phyloP scores from a whole-genome alignment of 2,888 invertebrate genomes.

The Sarcophaga rosellei region DNA sequence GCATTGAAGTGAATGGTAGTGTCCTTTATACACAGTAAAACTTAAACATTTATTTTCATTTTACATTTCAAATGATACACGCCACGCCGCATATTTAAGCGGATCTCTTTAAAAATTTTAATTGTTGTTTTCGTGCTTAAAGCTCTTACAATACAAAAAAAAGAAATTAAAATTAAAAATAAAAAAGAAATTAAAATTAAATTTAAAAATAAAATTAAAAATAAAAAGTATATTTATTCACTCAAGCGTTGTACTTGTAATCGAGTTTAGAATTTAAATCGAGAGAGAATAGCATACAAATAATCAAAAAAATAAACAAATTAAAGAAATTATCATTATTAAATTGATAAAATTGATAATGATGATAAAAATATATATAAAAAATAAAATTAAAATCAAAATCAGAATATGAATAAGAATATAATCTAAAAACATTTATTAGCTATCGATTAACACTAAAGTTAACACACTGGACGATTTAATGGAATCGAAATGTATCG shows the following conservation, averaged over 20 bases:
- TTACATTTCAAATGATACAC: conserved; percentile 14
- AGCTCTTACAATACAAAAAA: conserved; percentile 50
- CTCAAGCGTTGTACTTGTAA: conserved; percentile 46
- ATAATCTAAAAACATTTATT: conserved; percentile 62
- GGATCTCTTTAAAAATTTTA: conserved; percentile 15
- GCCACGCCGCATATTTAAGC: conserved; percentile 37
- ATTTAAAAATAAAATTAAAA: no score
- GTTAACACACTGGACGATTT: conserved; percentile 57
- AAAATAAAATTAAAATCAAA: conserved; percentile 42
- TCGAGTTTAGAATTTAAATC: background rate
- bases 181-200: conserved; percentile 12
- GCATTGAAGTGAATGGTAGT: no score
- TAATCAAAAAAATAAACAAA: background rate
- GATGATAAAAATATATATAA: conserved; percentile 13
- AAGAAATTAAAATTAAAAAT: conserved; percentile 7
- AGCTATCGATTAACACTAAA: conserved; percentile 58
- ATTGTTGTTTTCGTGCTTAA: conserved; percentile 53
- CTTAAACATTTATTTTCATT: conserved; percentile 47
- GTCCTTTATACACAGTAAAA: background rate
- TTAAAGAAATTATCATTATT: no score
- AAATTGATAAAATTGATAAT: no score
- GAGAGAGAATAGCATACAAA: background rate
- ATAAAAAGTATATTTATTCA: background rate
- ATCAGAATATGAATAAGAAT: conserved; percentile 27
- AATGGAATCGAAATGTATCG: conserved; percentile 65